Evolutionary conservation across 1,140 invertebrate species (phyloP).

Genomic region (Dreissena polymorpha): DNA sequence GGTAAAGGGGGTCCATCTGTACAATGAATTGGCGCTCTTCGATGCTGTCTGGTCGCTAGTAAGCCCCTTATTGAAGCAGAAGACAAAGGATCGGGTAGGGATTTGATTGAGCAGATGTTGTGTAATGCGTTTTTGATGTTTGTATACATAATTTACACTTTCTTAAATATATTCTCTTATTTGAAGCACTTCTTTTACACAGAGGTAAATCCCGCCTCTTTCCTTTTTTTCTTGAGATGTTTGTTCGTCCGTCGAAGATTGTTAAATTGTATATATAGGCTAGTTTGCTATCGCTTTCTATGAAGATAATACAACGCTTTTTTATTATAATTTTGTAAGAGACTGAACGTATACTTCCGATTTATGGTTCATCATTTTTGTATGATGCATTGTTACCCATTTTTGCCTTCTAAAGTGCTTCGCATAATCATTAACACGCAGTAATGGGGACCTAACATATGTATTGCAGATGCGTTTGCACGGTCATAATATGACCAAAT

Average conservation of each 20-base stretch:
- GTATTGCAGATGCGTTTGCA: constrained; percentile 19
- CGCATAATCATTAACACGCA: too few species aligned
- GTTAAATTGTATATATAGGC: not conserved
- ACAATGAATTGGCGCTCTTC: constrained; percentile 28
- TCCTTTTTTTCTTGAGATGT: not conserved
- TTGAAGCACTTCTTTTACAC: too few species aligned
- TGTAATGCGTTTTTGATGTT: not conserved
- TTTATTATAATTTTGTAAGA: not conserved
- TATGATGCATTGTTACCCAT: not conserved
- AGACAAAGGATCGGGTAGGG: constrained; percentile 25
- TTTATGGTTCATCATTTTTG: not conserved
- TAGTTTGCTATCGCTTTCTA: not conserved
- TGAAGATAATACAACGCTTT: not conserved
- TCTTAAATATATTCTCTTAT: too few species aligned
- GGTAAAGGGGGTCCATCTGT: constrained; percentile 23
- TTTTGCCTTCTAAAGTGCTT: not conserved
- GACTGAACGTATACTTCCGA: not conserved
- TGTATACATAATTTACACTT: too few species aligned
- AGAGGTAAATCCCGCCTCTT: too few species aligned
- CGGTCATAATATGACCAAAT: constrained; percentile 29
- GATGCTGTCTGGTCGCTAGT: constrained; percentile 27
- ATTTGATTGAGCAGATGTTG: not conserved
- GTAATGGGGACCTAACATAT: too few species aligned
- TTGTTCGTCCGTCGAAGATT: not conserved
- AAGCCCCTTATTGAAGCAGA: constrained; percentile 22